Base-by-base conservation (phyloP, 2,113 vertebrate species). In the Hyla sarda region DNA sequence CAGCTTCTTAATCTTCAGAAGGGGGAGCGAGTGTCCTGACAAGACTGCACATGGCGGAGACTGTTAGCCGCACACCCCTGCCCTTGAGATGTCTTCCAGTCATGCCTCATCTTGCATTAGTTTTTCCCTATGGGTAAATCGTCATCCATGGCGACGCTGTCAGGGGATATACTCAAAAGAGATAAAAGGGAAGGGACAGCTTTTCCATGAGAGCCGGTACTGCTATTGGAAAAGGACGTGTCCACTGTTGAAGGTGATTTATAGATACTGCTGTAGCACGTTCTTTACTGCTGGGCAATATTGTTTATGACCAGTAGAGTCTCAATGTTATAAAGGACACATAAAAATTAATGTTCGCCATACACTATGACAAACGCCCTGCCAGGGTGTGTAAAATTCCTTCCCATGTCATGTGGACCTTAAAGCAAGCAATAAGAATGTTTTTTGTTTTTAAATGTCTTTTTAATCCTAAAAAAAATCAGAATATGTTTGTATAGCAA, bases 21-120 rank as follows among this genome's bases (percentile, higher is more conserved):
- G 82, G n/a, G 54, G 9, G n/a, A 19, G 28, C 4, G 41, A 11
- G 10, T 62, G 50, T 84, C 32, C 28, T 90, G 89, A 90, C 74
- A 3, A 58, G 85, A 75, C 73, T 87, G 87, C 52, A 89, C 90
- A 88, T 87, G 91, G 88, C 91, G 90, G 88, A 1, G 41, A 37
- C 28, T 83, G 88, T 90, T 65, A 83, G 87, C 87, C 87, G 83
- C 47, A 88, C 88, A 67, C 81, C 1, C 30, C 83, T 89, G 91
- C 89, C 91, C 91, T 91, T 91, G 87, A 89, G 71, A 82, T 88
- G 83, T 90, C 90, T 90, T 5, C 87, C 58, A 84, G 82, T 58
- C 69, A 16, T 0, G 19, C 1, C 41, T 54, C 21, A 13, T 56
- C 67, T 58, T 82, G 78, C 41, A 72, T 65, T 84, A 75, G 78